phyloP scores from a whole-genome alignment of 1,140 invertebrate genomes.

The Colletes latitarsis region DNA sequence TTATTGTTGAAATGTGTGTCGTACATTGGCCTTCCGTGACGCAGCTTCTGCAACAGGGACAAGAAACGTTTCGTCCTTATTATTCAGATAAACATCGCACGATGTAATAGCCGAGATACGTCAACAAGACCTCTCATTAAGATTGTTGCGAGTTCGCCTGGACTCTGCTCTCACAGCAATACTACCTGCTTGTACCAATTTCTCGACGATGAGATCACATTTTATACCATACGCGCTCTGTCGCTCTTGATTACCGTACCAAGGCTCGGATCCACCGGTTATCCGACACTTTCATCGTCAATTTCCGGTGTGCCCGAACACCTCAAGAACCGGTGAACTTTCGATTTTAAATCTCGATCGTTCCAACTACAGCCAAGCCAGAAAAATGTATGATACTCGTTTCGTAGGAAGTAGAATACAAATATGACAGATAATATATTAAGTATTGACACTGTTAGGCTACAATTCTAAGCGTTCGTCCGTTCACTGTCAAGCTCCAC shows the following conservation, averaged over 20 bases:
- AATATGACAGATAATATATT: no score
- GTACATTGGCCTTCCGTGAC: slow-evolving; percentile 15
- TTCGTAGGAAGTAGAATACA: no score
- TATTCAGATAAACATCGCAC: slow-evolving; percentile 40
- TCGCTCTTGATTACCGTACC: neutral
- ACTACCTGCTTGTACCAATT: slow-evolving; percentile 36
- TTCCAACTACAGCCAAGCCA: no score
- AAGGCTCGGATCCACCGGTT: neutral
- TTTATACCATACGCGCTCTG: slow-evolving; percentile 12
- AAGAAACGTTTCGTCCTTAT: slow-evolving; percentile 30
- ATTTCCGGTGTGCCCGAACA: neutral
- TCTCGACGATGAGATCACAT: slow-evolving; percentile 33
- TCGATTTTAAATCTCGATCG: no score
- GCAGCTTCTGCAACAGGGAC: slow-evolving; percentile 5
- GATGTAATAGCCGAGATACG: slow-evolving; percentile 38
- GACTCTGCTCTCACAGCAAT: slow-evolving; percentile 23
- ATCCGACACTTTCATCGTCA: slow-evolving; percentile 6
- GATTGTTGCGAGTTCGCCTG: slow-evolving; percentile 3
- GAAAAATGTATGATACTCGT: no score
- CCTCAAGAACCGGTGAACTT: neutral
- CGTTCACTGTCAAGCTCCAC: no score
- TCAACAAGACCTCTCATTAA: slow-evolving; percentile 33
- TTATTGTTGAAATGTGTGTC: slow-evolving; percentile 18
- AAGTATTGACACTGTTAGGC: no score
- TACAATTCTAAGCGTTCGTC: no score